Percentiles rank a stretch among this genome's conserved stretches.
phyloP scores from a whole-genome alignment of 2,797 vertebrate genomes.

The Propithecus perrieri region DNA sequence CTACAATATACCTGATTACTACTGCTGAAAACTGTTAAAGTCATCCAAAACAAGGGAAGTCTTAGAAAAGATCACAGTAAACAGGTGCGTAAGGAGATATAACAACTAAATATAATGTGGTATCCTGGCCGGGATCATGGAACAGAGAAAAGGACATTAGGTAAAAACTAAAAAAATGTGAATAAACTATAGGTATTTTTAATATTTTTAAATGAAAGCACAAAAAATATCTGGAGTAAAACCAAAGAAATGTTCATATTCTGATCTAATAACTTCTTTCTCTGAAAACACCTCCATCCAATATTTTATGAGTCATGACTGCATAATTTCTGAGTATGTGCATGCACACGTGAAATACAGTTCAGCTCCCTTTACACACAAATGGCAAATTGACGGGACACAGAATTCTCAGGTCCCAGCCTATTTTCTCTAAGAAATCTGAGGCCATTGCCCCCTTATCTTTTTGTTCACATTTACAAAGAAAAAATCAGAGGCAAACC shows the following conservation, averaged over 20 bases:
- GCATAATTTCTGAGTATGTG: not conserved
- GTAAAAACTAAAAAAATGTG: not conserved
- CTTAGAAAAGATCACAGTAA: not conserved
- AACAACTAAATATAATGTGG: not conserved
- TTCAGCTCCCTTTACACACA: not conserved
- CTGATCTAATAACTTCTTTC: not conserved
- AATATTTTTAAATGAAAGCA: not conserved
- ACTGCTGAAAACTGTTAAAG: not conserved
- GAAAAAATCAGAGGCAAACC: not conserved
- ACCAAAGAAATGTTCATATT: not conserved
- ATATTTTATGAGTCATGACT: not conserved
- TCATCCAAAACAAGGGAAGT: not conserved
- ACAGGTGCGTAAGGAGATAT: not conserved
- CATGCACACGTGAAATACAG: too few species aligned
- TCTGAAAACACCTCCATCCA: not conserved
- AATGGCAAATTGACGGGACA: not conserved
- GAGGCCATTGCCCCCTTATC: not conserved
- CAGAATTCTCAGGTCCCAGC: not conserved
- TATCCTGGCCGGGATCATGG: not conserved
- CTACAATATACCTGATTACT: not conserved
- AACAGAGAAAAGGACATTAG: not conserved
- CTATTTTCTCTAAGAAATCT: not conserved
- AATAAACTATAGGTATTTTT: not conserved
- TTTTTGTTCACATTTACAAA: not conserved
- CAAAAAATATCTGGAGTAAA: not conserved